Conservation (phyloP, 2,888 invertebrate species). For the Cepaea hortensis region DNA sequence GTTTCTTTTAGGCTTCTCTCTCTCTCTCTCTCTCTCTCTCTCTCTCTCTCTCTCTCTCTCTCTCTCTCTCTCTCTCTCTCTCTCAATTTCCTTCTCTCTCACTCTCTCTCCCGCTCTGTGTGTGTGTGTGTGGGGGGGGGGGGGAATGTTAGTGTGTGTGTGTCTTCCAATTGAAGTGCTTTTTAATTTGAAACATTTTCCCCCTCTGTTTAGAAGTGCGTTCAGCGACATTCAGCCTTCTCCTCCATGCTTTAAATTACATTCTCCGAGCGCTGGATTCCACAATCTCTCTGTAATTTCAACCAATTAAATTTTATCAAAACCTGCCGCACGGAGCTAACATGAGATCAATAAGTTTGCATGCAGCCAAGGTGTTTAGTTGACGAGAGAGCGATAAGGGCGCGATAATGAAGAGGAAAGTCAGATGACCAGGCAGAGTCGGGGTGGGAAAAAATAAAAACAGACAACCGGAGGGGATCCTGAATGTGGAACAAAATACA, state of each 20-base stretch:
- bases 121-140: too few species aligned
- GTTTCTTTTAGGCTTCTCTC: too few species aligned
- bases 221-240: background rate
- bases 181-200: background rate
- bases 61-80: too few species aligned
- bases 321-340: slow-evolving; percentile 16
- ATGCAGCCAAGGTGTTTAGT: background rate
- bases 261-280: background rate
- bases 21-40: too few species aligned
- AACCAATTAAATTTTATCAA: slow-evolving; percentile 21
- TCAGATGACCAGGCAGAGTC: background rate
- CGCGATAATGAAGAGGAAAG: background rate
- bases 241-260: slow-evolving; percentile 24
- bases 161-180: background rate
- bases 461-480: too few species aligned
- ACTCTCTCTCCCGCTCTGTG: too few species aligned
- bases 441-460: background rate
- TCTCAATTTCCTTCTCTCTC: too few species aligned
- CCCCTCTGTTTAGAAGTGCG: background rate
- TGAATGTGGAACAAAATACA: too few species aligned
- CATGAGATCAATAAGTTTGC: slow-evolving; percentile 2
- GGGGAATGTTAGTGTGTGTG: too few species aligned
- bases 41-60: too few species aligned
- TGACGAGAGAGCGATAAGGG: background rate
- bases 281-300: slow-evolving; percentile 18